phyloP scores from a whole-genome alignment of 1,140 invertebrate genomes.

The Caenorhabditis remanei region DNA sequence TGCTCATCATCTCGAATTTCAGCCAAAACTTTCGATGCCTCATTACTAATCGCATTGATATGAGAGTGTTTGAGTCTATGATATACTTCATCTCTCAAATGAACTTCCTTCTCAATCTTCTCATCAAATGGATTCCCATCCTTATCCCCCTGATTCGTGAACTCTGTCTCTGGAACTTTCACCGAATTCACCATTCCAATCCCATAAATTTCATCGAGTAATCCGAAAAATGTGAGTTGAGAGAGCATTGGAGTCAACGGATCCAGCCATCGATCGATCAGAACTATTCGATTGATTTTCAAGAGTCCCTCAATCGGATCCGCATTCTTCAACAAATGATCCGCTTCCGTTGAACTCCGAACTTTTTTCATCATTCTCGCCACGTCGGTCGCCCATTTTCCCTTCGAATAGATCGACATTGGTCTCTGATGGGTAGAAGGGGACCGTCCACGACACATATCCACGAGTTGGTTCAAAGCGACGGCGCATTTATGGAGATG shows the following conservation, averaged over 20 bases:
- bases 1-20: slow-evolving; percentile 61
- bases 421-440: neutral
- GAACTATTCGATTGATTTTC: slow-evolving; percentile 81
- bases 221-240: slow-evolving; percentile 95
- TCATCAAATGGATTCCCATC: slow-evolving; percentile 49
- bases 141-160: slow-evolving; percentile 47
- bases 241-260: slow-evolving; percentile 91
- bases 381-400: slow-evolving; percentile 57
- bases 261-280: slow-evolving; percentile 91
- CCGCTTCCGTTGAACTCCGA: neutral
- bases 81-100: slow-evolving; percentile 62
- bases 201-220: slow-evolving; percentile 91
- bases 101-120: slow-evolving; percentile 59
- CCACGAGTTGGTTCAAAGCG: slow-evolving; percentile 58
- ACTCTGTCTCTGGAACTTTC: slow-evolving; percentile 60
- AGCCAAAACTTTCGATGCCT: slow-evolving; percentile 51
- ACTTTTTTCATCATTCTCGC: slow-evolving; percentile 45
- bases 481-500: slow-evolving; percentile 65
- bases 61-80: slow-evolving; percentile 58
- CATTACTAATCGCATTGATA: slow-evolving; percentile 44
- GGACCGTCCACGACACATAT: slow-evolving; percentile 35
- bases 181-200: slow-evolving; percentile 79
- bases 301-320: slow-evolving; percentile 48
- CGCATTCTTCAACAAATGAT: neutral
- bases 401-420: slow-evolving; percentile 55